Evolutionary conservation across 2,113 vertebrate species (phyloP).

Genomic region (Colinus virginianus): DNA sequence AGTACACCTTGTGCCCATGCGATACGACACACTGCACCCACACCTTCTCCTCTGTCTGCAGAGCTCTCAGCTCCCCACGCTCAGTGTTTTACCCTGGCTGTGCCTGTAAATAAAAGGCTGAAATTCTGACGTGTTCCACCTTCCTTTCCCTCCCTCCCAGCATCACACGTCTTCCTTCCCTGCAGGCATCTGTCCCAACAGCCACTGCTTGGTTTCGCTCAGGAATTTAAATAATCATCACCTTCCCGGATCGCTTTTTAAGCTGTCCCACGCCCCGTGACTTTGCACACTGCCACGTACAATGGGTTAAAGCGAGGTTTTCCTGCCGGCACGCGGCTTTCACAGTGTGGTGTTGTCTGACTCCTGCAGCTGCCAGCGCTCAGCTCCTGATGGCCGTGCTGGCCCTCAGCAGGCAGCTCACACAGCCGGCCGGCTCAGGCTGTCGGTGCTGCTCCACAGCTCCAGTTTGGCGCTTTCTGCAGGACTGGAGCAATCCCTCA

Average conservation of each 20-base stretch:
- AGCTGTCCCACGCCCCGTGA: neutral
- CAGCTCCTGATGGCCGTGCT: constrained; percentile 24
- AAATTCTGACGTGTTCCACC: neutral
- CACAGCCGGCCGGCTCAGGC: neutral
- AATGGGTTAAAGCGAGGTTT: neutral
- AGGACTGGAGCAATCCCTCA: neutral
- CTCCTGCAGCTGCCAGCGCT: constrained; percentile 7
- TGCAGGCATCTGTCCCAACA: neutral
- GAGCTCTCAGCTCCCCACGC: neutral
- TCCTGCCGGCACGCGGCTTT: neutral
- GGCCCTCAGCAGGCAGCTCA: constrained; percentile 45
- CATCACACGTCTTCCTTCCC: neutral
- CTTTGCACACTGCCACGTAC: neutral
- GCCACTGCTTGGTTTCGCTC: neutral
- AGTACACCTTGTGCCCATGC: neutral
- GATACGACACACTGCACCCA: neutral
- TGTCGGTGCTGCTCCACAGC: neutral
- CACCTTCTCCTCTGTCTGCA: neutral
- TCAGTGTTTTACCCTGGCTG: neutral
- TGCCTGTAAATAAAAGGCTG: neutral
- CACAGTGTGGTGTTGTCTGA: constrained; percentile 65
- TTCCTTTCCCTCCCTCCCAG: neutral
- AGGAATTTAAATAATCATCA: neutral
- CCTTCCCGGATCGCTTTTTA: neutral
- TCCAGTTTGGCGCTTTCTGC: constrained; percentile 28